phyloP scores from a whole-genome alignment of 2,888 invertebrate species.

The Drosophila imparisetae region DNA sequence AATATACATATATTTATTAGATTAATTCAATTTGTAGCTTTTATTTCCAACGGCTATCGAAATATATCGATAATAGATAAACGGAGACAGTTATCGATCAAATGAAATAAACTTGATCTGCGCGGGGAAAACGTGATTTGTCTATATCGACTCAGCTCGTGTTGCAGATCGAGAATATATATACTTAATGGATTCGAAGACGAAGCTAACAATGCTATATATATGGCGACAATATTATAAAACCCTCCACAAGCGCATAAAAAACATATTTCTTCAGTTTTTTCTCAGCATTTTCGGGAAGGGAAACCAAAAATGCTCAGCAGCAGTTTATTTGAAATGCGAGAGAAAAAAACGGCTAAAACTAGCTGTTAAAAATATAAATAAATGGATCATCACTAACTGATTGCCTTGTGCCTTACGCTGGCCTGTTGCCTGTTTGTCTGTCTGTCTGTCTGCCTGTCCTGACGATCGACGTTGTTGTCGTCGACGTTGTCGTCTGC shows the following conservation, averaged over 20 bases:
- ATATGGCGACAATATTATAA: neutral
- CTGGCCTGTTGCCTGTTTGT: neutral
- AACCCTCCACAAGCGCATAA: too few relatives aligned
- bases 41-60: neutral
- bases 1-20: neutral
- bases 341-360: neutral
- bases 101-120: neutral
- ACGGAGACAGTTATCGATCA: neutral
- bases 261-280: neutral
- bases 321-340: neutral
- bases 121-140: neutral
- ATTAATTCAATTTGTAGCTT: neutral
- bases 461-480: conserved; percentile 42
- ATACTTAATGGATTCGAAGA: neutral
- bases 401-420: conserved; percentile 14
- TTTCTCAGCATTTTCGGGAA: neutral
- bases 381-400: neutral
- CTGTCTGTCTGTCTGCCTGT: conserved; percentile 23
- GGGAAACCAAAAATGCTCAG: too few relatives aligned
- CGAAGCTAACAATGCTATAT: neutral
- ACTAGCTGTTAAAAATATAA: neutral
- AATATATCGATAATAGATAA: neutral
- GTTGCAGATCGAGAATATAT: neutral
- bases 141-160: neutral
- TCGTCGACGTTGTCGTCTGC: conserved; percentile 45